phyloP scores from a whole-genome alignment of 2,888 invertebrate species.

The Teleogryllus oceanicus region DNA sequence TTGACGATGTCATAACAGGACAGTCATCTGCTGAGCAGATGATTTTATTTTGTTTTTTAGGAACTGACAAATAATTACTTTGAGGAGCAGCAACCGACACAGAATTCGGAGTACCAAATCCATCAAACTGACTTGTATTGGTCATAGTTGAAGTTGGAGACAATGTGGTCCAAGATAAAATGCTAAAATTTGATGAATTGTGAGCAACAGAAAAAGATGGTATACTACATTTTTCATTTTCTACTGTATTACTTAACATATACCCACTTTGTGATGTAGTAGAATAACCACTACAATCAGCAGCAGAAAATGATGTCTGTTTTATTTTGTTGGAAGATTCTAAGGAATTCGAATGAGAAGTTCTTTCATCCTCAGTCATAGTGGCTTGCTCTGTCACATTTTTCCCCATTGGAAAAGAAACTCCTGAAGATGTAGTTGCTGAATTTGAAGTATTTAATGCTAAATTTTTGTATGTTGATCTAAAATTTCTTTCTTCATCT shows the following conservation, averaged over 20 bases:
- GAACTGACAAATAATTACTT: too few relatives aligned
- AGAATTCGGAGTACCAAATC: neutral
- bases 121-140: slow-evolving; percentile 25
- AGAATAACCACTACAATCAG: neutral
- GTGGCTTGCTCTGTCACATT: neutral
- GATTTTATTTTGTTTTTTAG: too few relatives aligned
- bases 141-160: slow-evolving; percentile 40
- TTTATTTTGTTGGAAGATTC: neutral
- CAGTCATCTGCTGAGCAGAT: neutral
- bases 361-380: neutral
- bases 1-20: neutral
- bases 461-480: neutral
- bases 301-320: neutral
- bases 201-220: slow-evolving; percentile 43
- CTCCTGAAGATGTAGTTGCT: neutral
- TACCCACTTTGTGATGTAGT: neutral
- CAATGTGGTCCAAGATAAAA: slow-evolving; percentile 48
- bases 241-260: neutral
- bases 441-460: neutral
- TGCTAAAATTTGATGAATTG: slow-evolving; percentile 48
- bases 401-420: neutral
- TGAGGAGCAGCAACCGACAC: neutral
- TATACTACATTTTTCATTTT: neutral
- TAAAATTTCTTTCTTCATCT: neutral
- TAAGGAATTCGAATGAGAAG: neutral